Evolutionary conservation across 1,140 invertebrate genomes (phyloP), one percentile per base, ranked within the genome.

Genomic region (Hyles vespertilio): DNA sequence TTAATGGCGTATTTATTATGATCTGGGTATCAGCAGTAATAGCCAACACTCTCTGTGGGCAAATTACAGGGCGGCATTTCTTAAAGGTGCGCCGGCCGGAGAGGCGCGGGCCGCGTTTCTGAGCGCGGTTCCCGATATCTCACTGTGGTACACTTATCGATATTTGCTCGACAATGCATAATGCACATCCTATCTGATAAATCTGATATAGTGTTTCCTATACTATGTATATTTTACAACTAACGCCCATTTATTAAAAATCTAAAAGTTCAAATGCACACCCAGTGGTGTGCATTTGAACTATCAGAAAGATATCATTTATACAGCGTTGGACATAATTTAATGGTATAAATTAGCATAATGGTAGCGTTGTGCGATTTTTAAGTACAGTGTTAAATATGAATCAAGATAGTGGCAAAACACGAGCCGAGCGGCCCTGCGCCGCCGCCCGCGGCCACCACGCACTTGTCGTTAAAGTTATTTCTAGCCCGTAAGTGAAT

Each of bases 1-100:
- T 85, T 88, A 87, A 88, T 87, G 84, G 84, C 72, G 80, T 88
- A 88, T 88, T 88, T 88, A 88, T 88, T 87, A 88, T 85, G 84
- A 89, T 89, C 83, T 79, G 72, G 79, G 84, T 84, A 86, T 88
- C 83, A 82, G 79, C 72, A 66, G 82, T 87, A 89, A 87, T 89
- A 78, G 82, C 82, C 82, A 76, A 81, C 81, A 84, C 84, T 86
- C 68, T 75, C 65, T 73, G 82, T 72, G 79, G 79, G 77, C 83
- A 89, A 89, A 89, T 89, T 89, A 89, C 81, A 89, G 86, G 86
- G 86, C 86, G 82, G 86, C 80, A 45, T 59, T 63, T 77, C 74
- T 81, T 48, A 80, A 77, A 79, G 72, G 54, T 22, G 61, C 69
- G 74, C 68, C 70, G 73, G 68, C 22, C 22, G 22, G 22, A 22